A percentile compares a stretch with the other conserved stretches of the same genome.
Evolutionary conservation across 2,888 invertebrate species (phyloP).

Genomic region (Polydrusus tereticollis): DNA sequence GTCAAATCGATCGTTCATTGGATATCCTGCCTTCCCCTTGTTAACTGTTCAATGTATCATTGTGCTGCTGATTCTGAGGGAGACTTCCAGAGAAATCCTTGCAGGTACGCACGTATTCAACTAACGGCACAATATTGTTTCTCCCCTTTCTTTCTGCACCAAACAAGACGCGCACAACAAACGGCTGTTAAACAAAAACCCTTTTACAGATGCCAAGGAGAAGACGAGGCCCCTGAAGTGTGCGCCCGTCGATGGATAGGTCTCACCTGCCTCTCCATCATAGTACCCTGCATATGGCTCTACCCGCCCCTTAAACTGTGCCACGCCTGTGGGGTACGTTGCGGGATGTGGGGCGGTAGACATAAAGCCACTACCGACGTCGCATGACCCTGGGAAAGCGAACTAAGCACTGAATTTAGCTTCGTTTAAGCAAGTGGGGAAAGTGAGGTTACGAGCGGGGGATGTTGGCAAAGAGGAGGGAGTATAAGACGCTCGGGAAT

Average conservation of each 20-base stretch:
- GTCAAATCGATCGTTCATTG: slow-evolving; percentile 76
- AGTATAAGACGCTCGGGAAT: neutral
- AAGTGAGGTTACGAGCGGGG: slow-evolving; percentile 5
- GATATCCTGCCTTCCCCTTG: slow-evolving; percentile 79
- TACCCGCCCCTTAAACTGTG: slow-evolving; percentile 89
- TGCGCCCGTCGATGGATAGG: slow-evolving; percentile 86
- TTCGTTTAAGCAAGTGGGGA: slow-evolving; percentile 34
- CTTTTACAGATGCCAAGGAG: slow-evolving; percentile 38
- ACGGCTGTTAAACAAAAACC: too few relatives aligned
- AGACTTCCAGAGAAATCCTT: slow-evolving; percentile 87
- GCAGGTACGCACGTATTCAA: slow-evolving; percentile 70
- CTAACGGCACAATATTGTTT: neutral
- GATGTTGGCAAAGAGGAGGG: neutral
- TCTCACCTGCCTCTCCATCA: slow-evolving; percentile 84
- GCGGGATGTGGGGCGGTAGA: slow-evolving; percentile 86
- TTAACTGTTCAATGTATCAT: slow-evolving; percentile 92
- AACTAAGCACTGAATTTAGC: slow-evolving; percentile 46
- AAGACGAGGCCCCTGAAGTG: slow-evolving; percentile 39
- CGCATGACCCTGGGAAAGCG: slow-evolving; percentile 48
- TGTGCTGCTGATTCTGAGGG: slow-evolving; percentile 94
- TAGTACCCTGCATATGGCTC: slow-evolving; percentile 95
- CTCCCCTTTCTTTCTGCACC: too few relatives aligned
- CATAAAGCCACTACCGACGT: slow-evolving; percentile 67
- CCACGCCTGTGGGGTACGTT: slow-evolving; percentile 85
- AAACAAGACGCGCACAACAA: too few relatives aligned